Evolutionary conservation across 1,140 invertebrate genomes (phyloP).

Genomic region (Caenorhabditis tropicalis): DNA sequence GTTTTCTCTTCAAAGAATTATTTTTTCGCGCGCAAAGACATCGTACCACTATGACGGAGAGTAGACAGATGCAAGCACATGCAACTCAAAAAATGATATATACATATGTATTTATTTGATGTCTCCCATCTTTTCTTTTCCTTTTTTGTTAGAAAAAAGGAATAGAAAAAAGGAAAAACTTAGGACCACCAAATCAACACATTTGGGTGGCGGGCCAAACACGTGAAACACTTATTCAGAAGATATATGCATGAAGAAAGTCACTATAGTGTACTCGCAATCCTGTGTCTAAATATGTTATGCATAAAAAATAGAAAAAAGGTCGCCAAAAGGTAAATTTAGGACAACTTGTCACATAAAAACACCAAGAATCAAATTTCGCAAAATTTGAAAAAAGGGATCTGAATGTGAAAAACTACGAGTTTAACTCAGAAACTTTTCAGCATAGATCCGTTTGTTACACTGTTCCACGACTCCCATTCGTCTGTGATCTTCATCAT

Average conservation of each 20-base stretch:
- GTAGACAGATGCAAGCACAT: background rate
- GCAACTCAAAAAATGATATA: constrained; percentile 11
- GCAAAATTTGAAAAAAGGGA: no score
- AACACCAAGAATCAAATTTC: background rate
- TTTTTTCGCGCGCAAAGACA: background rate
- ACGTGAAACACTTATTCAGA: background rate
- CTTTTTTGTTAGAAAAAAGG: background rate
- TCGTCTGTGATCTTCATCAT: constrained; percentile 46
- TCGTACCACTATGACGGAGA: background rate
- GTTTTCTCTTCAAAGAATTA: background rate
- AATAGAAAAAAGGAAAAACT: background rate
- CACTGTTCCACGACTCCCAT: constrained; percentile 7
- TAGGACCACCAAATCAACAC: constrained; percentile 4
- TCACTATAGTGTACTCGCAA: constrained; percentile 1
- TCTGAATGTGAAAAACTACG: no score
- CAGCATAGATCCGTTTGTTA: constrained; percentile 27
- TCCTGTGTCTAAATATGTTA: background rate
- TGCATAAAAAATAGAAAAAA: constrained; percentile 14
- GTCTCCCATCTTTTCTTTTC: background rate
- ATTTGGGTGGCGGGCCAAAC: background rate
- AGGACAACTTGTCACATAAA: background rate
- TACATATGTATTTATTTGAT: constrained; percentile 23
- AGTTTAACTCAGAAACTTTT: no score
- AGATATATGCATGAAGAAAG: constrained; percentile 19
- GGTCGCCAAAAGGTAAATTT: background rate